A percentile compares a stretch with the other conserved stretches of the same genome.
Conservation (phyloP, 1,140 invertebrate genomes). For the Drosophila parabipectinata region DNA sequence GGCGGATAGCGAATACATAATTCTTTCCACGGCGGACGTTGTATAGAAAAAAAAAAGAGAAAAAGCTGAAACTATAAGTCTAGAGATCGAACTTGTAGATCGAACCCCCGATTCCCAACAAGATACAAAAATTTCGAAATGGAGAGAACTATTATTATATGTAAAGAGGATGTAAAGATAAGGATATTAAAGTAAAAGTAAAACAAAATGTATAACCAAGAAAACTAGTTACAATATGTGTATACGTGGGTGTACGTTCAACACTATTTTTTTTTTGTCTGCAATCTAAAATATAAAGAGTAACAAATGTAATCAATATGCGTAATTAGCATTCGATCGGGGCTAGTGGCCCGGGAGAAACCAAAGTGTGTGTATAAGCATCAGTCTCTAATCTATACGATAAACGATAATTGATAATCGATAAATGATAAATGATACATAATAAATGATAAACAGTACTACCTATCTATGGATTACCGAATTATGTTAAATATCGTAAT, state of each 20-base stretch:
- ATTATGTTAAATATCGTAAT: conserved; percentile 54
- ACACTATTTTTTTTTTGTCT: conserved; percentile 30
- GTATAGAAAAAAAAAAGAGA: conserved; percentile 19
- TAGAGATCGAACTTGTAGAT: background rate
- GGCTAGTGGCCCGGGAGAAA: conserved; percentile 31
- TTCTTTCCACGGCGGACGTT: conserved; percentile 44
- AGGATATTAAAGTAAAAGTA: conserved; percentile 1
- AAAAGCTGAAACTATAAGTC: background rate
- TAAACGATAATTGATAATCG: background rate
- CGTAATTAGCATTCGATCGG: conserved; percentile 38
- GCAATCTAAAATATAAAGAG: conserved; percentile 19
- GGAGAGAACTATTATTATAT: conserved; percentile 7
- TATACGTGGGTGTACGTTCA: conserved; percentile 31
- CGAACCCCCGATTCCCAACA: too few relatives aligned
- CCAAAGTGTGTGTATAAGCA: conserved; percentile 53
- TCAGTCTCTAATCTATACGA: conserved; percentile 23
- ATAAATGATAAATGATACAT: background rate
- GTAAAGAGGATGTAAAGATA: conserved; percentile 31
- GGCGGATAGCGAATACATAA: conserved; percentile 6
- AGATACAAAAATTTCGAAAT: background rate
- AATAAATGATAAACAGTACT: conserved; percentile 40
- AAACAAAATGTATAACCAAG: conserved; percentile 23
- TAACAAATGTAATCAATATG: conserved; percentile 28
- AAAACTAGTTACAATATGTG: conserved; percentile 58
- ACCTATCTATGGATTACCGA: conserved; percentile 53